Conservation (phyloP, 1,140 invertebrate genomes). For the Latrodectus geometricus region DNA sequence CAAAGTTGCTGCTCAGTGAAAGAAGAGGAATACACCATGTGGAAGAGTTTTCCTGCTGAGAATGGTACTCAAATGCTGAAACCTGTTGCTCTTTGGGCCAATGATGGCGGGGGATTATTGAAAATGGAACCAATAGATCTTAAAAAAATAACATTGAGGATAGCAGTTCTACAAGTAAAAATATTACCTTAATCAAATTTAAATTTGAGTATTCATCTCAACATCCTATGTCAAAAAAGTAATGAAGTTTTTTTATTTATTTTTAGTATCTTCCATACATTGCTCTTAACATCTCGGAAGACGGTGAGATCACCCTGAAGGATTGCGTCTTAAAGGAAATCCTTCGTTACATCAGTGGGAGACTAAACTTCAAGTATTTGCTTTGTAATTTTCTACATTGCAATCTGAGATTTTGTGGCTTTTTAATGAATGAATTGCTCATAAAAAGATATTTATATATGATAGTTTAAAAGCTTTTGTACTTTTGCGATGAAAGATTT, state of each 20-base stretch:
- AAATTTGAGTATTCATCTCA: not conserved
- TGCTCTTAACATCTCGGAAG: not conserved
- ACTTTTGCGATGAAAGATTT: no score
- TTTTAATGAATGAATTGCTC: no score
- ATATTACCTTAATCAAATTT: not conserved
- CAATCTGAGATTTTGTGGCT: no score
- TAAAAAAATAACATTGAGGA: constrained; percentile 1
- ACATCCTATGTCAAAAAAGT: no score
- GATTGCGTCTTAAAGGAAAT: constrained; percentile 40
- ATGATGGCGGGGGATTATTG: not conserved
- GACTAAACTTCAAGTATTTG: constrained; percentile 40
- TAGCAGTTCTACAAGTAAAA: constrained; percentile 18
- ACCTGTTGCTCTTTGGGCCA: constrained; percentile 24
- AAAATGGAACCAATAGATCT: constrained; percentile 36
- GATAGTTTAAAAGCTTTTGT: no score
- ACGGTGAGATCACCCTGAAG: constrained; percentile 7
- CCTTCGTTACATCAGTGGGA: constrained; percentile 8
- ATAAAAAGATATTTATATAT: no score
- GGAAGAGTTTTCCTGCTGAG: constrained; percentile 27
- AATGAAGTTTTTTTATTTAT: not conserved
- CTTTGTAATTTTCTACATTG: no score
- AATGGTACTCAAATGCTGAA: constrained; percentile 24
- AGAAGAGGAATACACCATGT: constrained; percentile 29
- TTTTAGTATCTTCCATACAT: constrained; percentile 28
- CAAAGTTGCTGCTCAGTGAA: not conserved